Percentiles rank a stretch among this genome's conserved stretches.
phyloP scores from a whole-genome alignment of 2,888 invertebrate species.

The Trichopria drosophilae region DNA sequence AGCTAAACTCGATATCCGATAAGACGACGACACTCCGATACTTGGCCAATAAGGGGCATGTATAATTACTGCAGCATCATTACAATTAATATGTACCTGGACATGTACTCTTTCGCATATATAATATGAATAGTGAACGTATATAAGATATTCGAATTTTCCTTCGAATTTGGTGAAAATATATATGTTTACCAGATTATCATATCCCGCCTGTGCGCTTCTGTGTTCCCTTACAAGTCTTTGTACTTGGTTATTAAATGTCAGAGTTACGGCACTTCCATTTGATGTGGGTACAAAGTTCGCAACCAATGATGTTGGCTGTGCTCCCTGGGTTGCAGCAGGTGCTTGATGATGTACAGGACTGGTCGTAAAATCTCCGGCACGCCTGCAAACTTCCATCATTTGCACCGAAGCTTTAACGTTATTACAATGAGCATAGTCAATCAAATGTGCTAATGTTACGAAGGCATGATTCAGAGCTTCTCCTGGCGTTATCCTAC shows the following conservation, averaged over 20 bases:
- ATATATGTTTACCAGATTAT: constrained; percentile 73
- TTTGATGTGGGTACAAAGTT: constrained; percentile 78
- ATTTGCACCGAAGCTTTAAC: constrained; percentile 96
- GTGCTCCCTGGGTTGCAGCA: constrained; percentile 57
- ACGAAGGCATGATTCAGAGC: constrained; percentile 95
- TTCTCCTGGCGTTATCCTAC: constrained; percentile 93
- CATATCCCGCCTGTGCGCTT: constrained; percentile 67
- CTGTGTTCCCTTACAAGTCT: constrained; percentile 72
- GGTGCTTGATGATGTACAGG: constrained; percentile 63
- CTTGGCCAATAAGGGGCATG: too few species aligned
- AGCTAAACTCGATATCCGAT: too few species aligned
- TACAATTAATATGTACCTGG: too few species aligned
- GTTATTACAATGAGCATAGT: constrained; percentile 95
- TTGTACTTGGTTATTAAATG: constrained; percentile 89
- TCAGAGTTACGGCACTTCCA: constrained; percentile 83
- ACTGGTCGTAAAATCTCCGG: constrained; percentile 59
- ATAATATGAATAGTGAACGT: too few species aligned
- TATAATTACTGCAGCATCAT: too few species aligned
- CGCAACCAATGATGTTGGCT: constrained; percentile 69
- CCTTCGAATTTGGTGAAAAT: neutral
- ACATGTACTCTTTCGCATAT: too few species aligned
- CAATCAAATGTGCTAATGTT: constrained; percentile 87
- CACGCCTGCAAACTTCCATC: constrained; percentile 80
- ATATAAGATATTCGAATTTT: neutral
- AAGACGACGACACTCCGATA: too few species aligned